phyloP scores from a whole-genome alignment of 2,113 vertebrate genomes.

The Austrofundulus limnaeus region DNA sequence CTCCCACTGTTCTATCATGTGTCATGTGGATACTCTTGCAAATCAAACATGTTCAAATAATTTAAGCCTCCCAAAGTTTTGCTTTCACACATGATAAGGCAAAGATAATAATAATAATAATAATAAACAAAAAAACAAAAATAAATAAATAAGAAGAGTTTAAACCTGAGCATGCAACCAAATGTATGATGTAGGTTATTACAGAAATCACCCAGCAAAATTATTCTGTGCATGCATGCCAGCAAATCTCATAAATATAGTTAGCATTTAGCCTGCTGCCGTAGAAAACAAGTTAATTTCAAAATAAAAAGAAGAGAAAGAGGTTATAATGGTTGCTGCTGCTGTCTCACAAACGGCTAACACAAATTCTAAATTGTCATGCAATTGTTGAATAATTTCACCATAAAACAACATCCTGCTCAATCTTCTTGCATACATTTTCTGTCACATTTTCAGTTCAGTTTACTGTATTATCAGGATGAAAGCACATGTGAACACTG shows the following conservation, averaged over 20 bases:
- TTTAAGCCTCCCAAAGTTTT: slow-evolving; percentile 13
- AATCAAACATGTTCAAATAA: slow-evolving; percentile 17
- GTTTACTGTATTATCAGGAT: too few species aligned
- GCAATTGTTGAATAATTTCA: too few species aligned
- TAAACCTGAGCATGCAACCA: slow-evolving; percentile 25
- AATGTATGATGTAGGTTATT: neutral
- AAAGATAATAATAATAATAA: too few species aligned
- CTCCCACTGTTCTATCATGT: slow-evolving; percentile 4
- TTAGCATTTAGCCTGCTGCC: slow-evolving; percentile 16
- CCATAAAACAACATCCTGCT: too few species aligned
- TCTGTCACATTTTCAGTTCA: too few species aligned
- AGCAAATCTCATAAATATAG: slow-evolving; percentile 26
- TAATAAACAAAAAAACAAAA: too few species aligned
- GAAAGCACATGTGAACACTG: too few species aligned
- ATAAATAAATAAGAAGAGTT: too few species aligned
- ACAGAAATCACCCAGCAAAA: slow-evolving; percentile 6
- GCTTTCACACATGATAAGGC: neutral
- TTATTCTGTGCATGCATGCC: slow-evolving; percentile 1
- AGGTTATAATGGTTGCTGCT: neutral
- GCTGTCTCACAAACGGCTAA: too few species aligned
- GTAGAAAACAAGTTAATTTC: too few species aligned
- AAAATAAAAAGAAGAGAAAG: neutral
- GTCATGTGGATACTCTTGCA: neutral
- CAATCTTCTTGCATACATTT: too few species aligned
- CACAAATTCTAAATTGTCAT: too few species aligned